A percentile compares a stretch with the other conserved stretches of the same genome.
These are phyloP conservation scores for Neomorphus geoffroyi DNA, from an alignment of 2,797 vertebrate species.

Conservation along the genomic window DNA sequence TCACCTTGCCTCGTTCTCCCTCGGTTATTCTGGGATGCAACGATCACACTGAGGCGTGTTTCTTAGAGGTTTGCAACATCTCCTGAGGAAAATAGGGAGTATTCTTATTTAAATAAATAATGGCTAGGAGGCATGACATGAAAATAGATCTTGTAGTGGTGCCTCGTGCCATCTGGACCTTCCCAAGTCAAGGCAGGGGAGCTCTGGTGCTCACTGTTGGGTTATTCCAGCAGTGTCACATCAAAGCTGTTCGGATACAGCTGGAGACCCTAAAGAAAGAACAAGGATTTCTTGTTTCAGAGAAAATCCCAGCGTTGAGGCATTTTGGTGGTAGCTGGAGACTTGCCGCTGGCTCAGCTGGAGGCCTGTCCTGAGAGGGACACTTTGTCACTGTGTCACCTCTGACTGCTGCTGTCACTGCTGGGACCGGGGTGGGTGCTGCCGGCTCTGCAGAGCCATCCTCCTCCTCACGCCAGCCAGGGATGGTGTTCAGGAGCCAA, in stretches of 20 bases:
- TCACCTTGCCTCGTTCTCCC: background rate
- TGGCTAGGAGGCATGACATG: fast-evolving
- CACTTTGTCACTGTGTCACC: background rate
- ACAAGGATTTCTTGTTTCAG: background rate
- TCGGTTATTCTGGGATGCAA: fast-evolving
- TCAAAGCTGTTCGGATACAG: background rate
- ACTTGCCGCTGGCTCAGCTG: background rate
- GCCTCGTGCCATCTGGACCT: background rate
- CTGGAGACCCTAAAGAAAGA: background rate
- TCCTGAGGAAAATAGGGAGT: background rate
- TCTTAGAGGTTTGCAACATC: background rate
- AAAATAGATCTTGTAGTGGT: background rate
- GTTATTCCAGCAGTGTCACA: background rate
- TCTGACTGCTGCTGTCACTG: too few relatives aligned
- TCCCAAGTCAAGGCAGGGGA: too few relatives aligned
- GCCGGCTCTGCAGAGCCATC: background rate
- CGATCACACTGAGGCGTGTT: background rate
- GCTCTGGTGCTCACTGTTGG: fast-evolving
- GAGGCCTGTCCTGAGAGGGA: background rate
- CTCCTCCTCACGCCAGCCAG: background rate
- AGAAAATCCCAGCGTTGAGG: background rate
- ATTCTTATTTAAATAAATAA: background rate
- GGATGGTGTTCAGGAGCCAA: background rate
- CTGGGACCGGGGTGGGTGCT: background rate
- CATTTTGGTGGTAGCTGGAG: background rate